These are phyloP conservation scores for Scaptomyza flava DNA, from an alignment of 2,888 invertebrate genomes.

Conservation along the genomic window DNA sequence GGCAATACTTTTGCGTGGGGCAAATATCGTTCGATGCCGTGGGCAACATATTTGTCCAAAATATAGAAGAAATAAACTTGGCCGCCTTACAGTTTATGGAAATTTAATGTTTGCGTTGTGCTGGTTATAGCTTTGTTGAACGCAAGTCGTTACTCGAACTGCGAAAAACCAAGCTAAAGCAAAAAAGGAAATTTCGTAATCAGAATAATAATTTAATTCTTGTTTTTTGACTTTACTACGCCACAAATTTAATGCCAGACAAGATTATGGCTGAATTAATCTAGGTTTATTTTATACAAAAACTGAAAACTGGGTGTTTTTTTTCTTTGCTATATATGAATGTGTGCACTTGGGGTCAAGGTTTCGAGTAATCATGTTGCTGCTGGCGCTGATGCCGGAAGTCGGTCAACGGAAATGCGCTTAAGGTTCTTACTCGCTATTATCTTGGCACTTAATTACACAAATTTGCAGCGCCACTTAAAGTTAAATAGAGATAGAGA, in stretches of 20 bases:
- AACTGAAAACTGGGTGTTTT: conserved; percentile 1
- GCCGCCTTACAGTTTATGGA: conserved; percentile 60
- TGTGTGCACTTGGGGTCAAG: conserved; percentile 59
- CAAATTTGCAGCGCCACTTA: conserved; percentile 43
- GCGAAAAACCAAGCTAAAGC: too few relatives aligned
- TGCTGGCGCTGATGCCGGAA: conserved; percentile 25
- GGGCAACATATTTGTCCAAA: neutral
- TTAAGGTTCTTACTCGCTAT: conserved; percentile 38
- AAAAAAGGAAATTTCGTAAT: conserved; percentile 23
- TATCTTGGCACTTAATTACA: conserved; percentile 66
- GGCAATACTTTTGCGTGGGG: conserved; percentile 29
- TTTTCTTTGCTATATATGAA: neutral
- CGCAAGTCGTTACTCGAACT: neutral
- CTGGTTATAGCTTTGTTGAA: conserved; percentile 6
- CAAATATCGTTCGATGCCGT: neutral
- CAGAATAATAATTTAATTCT: conserved; percentile 3
- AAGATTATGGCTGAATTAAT: conserved; percentile 50
- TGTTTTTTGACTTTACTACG: conserved; percentile 1
- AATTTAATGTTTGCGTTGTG: conserved; percentile 26
- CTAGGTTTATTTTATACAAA: conserved; percentile 2
- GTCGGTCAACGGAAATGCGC: conserved; percentile 33
- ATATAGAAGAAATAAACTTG: conserved; percentile 37
- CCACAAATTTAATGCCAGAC: conserved; percentile 29
- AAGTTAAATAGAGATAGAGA: neutral
- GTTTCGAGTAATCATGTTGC: conserved; percentile 27